Percentiles rank a stretch among this genome's conserved stretches.
Evolutionary conservation across 2,113 vertebrate genomes (phyloP).

Genomic region (Empidonax traillii): DNA sequence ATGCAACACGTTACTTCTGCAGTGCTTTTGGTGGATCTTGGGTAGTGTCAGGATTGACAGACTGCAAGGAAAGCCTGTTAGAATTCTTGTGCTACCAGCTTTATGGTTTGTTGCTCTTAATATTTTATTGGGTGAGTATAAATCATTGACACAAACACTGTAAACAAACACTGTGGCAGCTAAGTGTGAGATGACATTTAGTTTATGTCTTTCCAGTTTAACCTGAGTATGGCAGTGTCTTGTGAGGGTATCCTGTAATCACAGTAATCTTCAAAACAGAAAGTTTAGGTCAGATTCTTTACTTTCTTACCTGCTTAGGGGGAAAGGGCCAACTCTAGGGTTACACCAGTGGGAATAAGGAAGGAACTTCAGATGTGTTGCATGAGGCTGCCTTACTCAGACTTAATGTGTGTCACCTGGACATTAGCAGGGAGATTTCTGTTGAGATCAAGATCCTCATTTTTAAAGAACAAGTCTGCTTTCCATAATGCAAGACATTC

Average conservation of each 20-base stretch:
- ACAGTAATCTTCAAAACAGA: neutral
- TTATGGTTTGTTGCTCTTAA: slow-evolving; percentile 53
- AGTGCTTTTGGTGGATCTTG: neutral
- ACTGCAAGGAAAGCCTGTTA: neutral
- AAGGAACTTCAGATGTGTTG: neutral
- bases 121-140: slow-evolving; percentile 50
- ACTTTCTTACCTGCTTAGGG: neutral
- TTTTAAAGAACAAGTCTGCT: neutral
- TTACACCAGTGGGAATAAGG: neutral
- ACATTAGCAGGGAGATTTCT: neutral
- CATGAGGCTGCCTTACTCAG: neutral
- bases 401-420: neutral
- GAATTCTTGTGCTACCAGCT: slow-evolving; percentile 4
- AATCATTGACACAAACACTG: slow-evolving; percentile 17
- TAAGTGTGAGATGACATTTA: neutral
- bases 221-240: neutral
- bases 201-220: neutral
- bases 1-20: slow-evolving; percentile 7
- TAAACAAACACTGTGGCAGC: slow-evolving; percentile 20
- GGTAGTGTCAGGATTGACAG: neutral
- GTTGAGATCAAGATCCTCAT: neutral
- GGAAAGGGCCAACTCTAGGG: neutral
- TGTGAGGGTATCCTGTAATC: neutral
- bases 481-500: neutral
- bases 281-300: neutral